Evolutionary conservation across 2,888 invertebrate genomes (phyloP).

Genomic region (Miltochrista miniata): DNA sequence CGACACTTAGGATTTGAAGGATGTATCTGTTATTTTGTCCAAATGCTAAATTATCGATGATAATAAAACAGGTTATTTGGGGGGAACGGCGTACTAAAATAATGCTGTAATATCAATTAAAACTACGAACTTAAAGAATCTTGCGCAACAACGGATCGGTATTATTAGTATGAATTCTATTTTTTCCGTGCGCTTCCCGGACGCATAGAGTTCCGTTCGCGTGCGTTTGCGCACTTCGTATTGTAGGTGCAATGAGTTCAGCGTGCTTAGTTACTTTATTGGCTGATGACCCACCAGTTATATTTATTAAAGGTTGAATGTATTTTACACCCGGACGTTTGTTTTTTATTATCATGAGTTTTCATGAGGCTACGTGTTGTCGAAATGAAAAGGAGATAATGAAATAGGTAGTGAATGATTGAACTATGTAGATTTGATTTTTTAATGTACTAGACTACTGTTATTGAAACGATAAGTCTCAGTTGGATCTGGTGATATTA

Average conservation of each 20-base stretch:
- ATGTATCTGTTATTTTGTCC: neutral
- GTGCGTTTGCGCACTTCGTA: slow-evolving; percentile 49
- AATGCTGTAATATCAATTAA: slow-evolving; percentile 43
- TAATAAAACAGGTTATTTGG: slow-evolving; percentile 22
- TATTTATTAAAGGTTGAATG: neutral
- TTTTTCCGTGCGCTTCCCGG: slow-evolving; percentile 77
- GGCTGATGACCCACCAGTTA: slow-evolving; percentile 2
- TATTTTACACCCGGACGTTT: too few species aligned
- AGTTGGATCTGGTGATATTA: too few species aligned
- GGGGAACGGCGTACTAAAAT: slow-evolving; percentile 25
- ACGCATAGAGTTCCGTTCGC: slow-evolving; percentile 71
- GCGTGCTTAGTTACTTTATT: neutral
- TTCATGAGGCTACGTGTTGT: too few species aligned
- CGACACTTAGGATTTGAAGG: too few species aligned
- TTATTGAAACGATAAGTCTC: too few species aligned
- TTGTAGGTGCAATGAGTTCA: slow-evolving; percentile 1
- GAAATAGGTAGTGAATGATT: too few species aligned
- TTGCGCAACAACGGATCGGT: slow-evolving; percentile 63
- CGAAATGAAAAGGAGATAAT: too few species aligned
- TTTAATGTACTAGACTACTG: too few species aligned
- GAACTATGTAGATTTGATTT: too few species aligned
- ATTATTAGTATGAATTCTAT: slow-evolving; percentile 53
- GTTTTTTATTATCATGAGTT: too few species aligned
- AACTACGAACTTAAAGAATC: slow-evolving; percentile 32
- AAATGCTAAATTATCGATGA: slow-evolving; percentile 11